A percentile compares a stretch with the other conserved stretches of the same genome.
phyloP scores from a whole-genome alignment of 1,140 invertebrate genomes.

The Meloidogyne floridensis region DNA sequence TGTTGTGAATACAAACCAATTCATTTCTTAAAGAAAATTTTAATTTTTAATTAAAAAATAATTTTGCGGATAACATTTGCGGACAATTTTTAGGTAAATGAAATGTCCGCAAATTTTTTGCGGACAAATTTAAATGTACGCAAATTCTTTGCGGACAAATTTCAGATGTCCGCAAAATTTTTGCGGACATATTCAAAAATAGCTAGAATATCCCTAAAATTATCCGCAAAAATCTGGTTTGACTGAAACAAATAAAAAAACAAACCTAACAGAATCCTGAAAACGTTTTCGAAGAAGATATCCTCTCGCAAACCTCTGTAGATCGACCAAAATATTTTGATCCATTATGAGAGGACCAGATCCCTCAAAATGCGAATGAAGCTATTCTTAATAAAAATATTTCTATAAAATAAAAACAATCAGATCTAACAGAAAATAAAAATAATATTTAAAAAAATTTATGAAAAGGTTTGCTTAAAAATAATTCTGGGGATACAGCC shows the following conservation, averaged over 20 bases:
- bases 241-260: background rate
- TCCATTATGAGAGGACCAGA: background rate
- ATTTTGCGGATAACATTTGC: background rate
- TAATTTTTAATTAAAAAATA: background rate
- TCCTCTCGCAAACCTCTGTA: conserved; percentile 19
- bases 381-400: too few species aligned
- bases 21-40: background rate
- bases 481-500: too few species aligned
- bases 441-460: too few species aligned
- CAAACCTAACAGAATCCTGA: conserved; percentile 7
- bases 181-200: too few species aligned
- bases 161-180: too few species aligned
- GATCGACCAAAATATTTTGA: background rate
- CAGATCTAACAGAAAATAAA: too few species aligned
- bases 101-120: too few species aligned
- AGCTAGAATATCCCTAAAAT: background rate
- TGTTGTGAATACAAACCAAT: background rate
- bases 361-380: too few species aligned
- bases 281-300: background rate
- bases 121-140: too few species aligned
- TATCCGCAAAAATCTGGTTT: background rate
- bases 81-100: background rate
- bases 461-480: too few species aligned
- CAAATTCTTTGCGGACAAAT: too few species aligned
- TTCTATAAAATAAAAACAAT: too few species aligned